A percentile compares a stretch with the other conserved stretches of the same genome.
phyloP scores from a whole-genome alignment of 2,797 vertebrate species.

The Mormyrops boulengeri region DNA sequence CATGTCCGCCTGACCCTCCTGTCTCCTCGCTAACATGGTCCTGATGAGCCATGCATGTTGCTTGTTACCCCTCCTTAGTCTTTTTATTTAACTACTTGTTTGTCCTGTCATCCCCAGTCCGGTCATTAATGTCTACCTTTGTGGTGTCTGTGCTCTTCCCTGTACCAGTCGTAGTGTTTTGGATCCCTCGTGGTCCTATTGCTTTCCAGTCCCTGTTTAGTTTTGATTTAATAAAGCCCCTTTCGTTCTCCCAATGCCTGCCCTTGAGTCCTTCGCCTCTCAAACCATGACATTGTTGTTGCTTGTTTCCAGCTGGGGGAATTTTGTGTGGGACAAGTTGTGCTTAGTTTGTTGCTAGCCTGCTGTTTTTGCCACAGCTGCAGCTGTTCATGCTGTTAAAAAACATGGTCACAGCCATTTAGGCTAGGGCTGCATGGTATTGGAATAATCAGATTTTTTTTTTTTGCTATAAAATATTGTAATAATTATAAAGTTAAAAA shows the following conservation, averaged over 20 bases:
- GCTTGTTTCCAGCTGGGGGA: background rate
- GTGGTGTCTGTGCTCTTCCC: background rate
- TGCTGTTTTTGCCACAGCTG: background rate
- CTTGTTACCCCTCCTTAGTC: background rate
- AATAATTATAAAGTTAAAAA: background rate
- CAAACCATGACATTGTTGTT: background rate
- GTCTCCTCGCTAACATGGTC: background rate
- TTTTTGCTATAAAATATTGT: background rate
- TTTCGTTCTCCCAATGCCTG: background rate
- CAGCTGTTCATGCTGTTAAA: background rate
- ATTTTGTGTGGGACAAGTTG: background rate
- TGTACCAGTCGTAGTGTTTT: background rate
- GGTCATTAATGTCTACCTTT: background rate
- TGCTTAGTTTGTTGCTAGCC: background rate
- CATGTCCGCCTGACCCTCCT: background rate
- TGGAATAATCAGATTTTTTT: background rate
- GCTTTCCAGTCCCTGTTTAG: background rate
- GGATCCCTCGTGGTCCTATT: background rate
- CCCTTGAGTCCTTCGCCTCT: background rate
- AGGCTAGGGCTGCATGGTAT: background rate
- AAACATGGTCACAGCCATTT: background rate
- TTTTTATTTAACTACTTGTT: background rate
- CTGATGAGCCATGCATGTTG: background rate
- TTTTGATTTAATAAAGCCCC: background rate
- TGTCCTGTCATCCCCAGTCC: background rate